Evolutionary conservation across 2,888 invertebrate genomes (phyloP), one percentile per base, ranked within the genome.

Genomic region (Cantharis nigra): DNA sequence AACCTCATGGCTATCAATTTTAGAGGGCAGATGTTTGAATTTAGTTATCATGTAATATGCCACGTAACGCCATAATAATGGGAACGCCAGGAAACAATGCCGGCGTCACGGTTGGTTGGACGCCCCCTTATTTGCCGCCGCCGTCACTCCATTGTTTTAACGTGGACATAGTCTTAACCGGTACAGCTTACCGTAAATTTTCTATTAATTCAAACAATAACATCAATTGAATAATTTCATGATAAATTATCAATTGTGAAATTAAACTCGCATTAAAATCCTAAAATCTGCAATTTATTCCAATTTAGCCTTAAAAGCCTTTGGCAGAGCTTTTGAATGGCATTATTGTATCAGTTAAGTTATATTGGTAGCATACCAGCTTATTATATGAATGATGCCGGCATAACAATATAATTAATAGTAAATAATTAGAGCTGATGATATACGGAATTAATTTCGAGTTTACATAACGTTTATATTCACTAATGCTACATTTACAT

Each of bases 1-100:
- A 62, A 72, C 75, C 26, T 67, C 71, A 64, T 70, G 72, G 77
- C 78, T 80, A 81, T 81, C 78, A 80, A 77, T 80, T 81, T 81
- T 78, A 78, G 76, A 74, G 76, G 81, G 79, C 83, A 83, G 84
- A 81, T 84, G 83, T 80, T 80, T 81, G 78, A 80, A 82, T 79
- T 82, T 80, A 80, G 81, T 80, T 82, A 81, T 82, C 81, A 79
- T 82, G 80, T 83, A 84, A 83, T 83, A 82, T 82, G 83, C 82
- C 80, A 82, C 76, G 83, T 83, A 84, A 83, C 83, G 80, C 79
- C 77, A 80, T 81, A 82, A 82, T 83, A 84, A 84, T 84, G 83
- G 82, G 82, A 83, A 83, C 81, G 80, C 76, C 73, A 72, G 80
- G 83, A 85, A 84, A 84, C 84, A 84, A 85, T 84, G 83, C 76